Evolutionary conservation across 2,888 invertebrate species (phyloP).

Genomic region (Drosophila testacea): DNA sequence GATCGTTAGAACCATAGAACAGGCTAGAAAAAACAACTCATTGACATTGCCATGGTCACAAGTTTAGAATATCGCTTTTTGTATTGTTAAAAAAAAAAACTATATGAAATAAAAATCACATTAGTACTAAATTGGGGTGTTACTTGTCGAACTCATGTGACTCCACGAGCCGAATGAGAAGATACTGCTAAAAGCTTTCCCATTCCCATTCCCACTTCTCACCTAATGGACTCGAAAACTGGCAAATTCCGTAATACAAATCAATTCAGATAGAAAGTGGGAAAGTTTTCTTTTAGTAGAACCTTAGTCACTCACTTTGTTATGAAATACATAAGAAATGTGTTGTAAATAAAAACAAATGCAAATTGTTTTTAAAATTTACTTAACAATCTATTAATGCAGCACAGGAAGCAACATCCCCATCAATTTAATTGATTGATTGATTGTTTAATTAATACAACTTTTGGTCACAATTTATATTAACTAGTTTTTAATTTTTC

Average conservation of each 20-base stretch:
- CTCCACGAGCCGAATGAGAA: slow-evolving; percentile 3
- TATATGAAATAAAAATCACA: slow-evolving; percentile 48
- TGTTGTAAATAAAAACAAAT: background rate
- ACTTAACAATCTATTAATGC: background rate
- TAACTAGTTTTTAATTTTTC: slow-evolving; percentile 77
- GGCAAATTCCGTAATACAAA: slow-evolving; percentile 1
- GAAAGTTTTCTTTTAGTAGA: slow-evolving; percentile 4
- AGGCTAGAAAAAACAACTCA: slow-evolving; percentile 1
- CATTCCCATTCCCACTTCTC: slow-evolving; percentile 29
- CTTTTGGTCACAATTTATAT: slow-evolving; percentile 48
- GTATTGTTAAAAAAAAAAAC: slow-evolving; percentile 34
- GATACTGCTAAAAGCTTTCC: slow-evolving; percentile 52
- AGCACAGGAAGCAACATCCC: background rate
- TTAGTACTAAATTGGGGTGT: slow-evolving; percentile 39
- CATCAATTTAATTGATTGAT: background rate
- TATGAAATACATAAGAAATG: background rate
- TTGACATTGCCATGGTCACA: slow-evolving; percentile 54
- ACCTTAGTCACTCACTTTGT: background rate
- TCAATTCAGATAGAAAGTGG: background rate
- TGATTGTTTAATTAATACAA: slow-evolving; percentile 6
- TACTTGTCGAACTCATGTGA: slow-evolving; percentile 58
- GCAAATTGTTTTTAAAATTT: background rate
- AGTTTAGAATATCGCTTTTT: slow-evolving; percentile 60
- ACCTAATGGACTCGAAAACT: slow-evolving; percentile 10
- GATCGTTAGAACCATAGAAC: slow-evolving; percentile 25